Base-by-base conservation (phyloP, 2,113 vertebrate species). In the Lagopus muta region DNA sequence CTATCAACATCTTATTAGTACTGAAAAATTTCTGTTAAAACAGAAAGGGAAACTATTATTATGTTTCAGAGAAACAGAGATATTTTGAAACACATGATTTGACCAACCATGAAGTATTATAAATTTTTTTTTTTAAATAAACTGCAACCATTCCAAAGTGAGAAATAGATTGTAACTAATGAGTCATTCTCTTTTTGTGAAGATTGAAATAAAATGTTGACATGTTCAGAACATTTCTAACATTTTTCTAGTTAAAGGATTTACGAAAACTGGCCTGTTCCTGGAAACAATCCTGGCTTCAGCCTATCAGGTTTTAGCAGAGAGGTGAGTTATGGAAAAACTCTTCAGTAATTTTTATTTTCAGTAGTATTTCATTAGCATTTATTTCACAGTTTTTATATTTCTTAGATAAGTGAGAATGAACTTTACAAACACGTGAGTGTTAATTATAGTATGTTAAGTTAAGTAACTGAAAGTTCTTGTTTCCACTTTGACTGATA, bases 361-460 rank as follows among this genome's bases (percentile, higher is more conserved):
- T 81, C 60, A 57, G 12, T 75, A 67, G 5, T 89, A 82, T 87
- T 92, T 95, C 76, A 80, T 91, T 88, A 71, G 34, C 88, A 94
- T 92, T 95, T 92, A 86, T 94, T 94, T 96, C 72, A 93, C 91
- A 94, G 82, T 94, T 91, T 6, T 64, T 86, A 82, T 87, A 52
- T 74, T 92, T 75, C 32, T 74, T 82, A 74, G 52, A 81, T 67
- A 91, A 92, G 61, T 0, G 14, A 89, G 75, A 96, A 13, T 57
- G 65, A 93, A 92, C 64, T 82, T 88, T 82, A 83, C 28, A 89
- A 93, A 82, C 50, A 82, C 12, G 20, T 11, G 9, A 80, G 36
- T n/a, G 34, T 86, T 94, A 96, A 93, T 91, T 80, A 94, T 71
- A 81, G 45, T 60, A 86, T 52, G 50, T 67, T 83, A 87, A 94